Percentiles rank a stretch among this genome's conserved stretches.
phyloP scores from a whole-genome alignment of 2,888 invertebrate species.

The Ceriagrion tenellum region DNA sequence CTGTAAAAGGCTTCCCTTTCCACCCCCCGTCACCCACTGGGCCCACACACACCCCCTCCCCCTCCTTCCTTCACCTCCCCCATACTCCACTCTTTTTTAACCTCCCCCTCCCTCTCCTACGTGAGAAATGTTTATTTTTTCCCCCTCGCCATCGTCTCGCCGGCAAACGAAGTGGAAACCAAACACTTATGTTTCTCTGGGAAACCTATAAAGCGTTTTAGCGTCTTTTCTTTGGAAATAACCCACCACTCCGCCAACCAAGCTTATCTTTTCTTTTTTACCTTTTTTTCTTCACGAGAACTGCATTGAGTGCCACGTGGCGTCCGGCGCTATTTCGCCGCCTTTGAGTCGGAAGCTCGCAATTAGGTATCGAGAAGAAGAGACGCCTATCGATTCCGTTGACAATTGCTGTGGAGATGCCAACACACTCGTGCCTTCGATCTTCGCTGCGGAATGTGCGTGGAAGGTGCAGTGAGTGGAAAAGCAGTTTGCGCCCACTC shows the following conservation, averaged over 20 bases:
- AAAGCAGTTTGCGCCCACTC: too few relatives aligned
- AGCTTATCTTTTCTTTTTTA: background rate
- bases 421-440: too few relatives aligned
- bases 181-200: constrained; percentile 1
- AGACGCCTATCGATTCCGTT: too few relatives aligned
- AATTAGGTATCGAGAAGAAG: too few relatives aligned
- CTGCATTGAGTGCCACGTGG: background rate
- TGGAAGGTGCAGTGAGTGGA: too few relatives aligned
- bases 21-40: background rate
- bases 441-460: too few relatives aligned
- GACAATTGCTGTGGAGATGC: too few relatives aligned
- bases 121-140: constrained; percentile 10
- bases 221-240: background rate
- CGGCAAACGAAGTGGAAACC: constrained; percentile 13
- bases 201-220: constrained; percentile 27
- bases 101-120: background rate
- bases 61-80: too few relatives aligned
- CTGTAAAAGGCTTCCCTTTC: background rate
- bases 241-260: background rate
- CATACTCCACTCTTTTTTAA: too few relatives aligned
- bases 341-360: too few relatives aligned
- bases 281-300: background rate
- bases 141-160: background rate
- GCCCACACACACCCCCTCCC: too few relatives aligned
- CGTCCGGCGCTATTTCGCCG: too few relatives aligned